A percentile compares a stretch with the other conserved stretches of the same genome.
Conservation (phyloP, 1,140 invertebrate species). For the Lordiphosa clarofinis region DNA sequence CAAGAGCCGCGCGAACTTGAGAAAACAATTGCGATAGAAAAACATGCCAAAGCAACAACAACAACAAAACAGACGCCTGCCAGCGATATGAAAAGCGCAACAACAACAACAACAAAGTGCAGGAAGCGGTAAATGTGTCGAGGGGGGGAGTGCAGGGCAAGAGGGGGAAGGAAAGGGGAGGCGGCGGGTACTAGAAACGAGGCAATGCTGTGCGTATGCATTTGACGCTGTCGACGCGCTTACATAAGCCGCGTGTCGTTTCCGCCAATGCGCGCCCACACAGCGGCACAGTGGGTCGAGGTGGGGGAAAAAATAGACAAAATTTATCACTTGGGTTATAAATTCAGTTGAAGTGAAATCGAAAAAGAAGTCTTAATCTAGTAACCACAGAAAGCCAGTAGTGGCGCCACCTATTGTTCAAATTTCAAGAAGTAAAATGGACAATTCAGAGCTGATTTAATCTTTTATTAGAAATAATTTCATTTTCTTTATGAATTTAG, state of each 20-base stretch:
- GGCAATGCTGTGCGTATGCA: constrained; percentile 39
- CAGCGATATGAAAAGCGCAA: constrained; percentile 53
- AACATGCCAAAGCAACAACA: constrained; percentile 53
- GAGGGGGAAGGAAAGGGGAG: too few species aligned
- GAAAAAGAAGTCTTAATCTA: too few species aligned
- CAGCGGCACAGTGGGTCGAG: constrained; percentile 34
- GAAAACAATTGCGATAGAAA: constrained; percentile 75
- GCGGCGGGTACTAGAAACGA: background rate
- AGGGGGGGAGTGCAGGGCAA: background rate
- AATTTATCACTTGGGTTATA: too few species aligned
- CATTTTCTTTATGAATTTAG: too few species aligned
- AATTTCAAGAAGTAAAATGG: too few species aligned
- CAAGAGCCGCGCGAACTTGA: constrained; percentile 67
- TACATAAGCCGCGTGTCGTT: constrained; percentile 66
- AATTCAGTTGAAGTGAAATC: too few species aligned
- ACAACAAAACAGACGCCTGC: constrained; percentile 23
- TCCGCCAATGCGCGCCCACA: constrained; percentile 58
- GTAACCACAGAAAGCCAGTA: too few species aligned
- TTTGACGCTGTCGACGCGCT: constrained; percentile 33
- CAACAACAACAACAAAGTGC: constrained; percentile 39
- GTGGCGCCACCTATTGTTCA: too few species aligned
- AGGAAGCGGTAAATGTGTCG: constrained; percentile 40
- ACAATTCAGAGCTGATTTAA: too few species aligned
- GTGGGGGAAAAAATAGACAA: too few species aligned
- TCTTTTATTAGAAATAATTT: too few species aligned